A percentile compares a stretch with the other conserved stretches of the same genome.
phyloP scores from a whole-genome alignment of 2,113 vertebrate genomes.

The Numida meleagris region DNA sequence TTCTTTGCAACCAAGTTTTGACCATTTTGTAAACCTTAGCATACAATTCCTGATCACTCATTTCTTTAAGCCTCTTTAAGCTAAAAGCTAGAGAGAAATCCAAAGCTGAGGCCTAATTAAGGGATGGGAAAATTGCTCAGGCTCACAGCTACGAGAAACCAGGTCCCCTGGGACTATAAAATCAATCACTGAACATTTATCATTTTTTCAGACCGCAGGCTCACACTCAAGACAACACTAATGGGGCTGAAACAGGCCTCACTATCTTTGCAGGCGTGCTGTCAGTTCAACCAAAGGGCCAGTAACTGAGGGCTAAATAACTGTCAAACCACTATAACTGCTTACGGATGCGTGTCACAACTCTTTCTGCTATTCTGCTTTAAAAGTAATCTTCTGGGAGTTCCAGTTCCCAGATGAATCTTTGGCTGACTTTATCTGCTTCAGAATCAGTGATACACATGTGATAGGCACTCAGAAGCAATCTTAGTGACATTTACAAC shows the following conservation, averaged over 20 bases:
- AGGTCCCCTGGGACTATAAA: conserved; percentile 72
- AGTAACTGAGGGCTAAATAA: conserved; percentile 75
- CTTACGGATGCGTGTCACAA: conserved; percentile 73
- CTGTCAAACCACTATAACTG: conserved; percentile 70
- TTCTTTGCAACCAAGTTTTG: background rate
- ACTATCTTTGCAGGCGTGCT: conserved; percentile 62
- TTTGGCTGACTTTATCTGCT: conserved; percentile 75
- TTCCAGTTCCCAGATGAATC: conserved; percentile 75
- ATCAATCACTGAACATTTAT: conserved; percentile 85
- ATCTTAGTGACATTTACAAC: conserved; percentile 74
- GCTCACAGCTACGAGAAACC: conserved; percentile 54
- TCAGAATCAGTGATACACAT: conserved; percentile 74
- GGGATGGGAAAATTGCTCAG: background rate
- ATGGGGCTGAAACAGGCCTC: conserved; percentile 73
- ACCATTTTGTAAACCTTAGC: background rate
- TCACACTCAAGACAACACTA: conserved; percentile 75
- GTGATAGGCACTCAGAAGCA: conserved; percentile 68
- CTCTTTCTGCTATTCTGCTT: conserved; percentile 66
- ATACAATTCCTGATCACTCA: background rate
- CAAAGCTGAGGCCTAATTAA: conserved; percentile 27
- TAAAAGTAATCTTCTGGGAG: conserved; percentile 63
- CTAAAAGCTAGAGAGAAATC: background rate
- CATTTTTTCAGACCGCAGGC: conserved; percentile 76
- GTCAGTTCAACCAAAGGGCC: conserved; percentile 76
- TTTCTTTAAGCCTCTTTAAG: background rate